A percentile compares a stretch with the other conserved stretches of the same genome.
phyloP scores from a whole-genome alignment of 2,113 vertebrate species.

The Siniperca chuatsi region DNA sequence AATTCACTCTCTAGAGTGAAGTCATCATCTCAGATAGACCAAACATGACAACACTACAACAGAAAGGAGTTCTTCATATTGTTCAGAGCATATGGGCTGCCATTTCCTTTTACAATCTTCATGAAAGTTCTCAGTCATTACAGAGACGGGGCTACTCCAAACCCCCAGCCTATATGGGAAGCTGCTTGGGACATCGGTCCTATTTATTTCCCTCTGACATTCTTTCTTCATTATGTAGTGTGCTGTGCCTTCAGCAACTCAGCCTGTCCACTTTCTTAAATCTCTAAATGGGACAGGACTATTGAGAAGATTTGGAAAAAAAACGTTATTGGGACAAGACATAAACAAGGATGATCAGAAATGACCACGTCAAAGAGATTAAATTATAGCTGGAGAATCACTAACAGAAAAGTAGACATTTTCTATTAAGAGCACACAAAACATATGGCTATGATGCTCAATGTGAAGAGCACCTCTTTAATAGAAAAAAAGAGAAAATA shows the following conservation, averaged over 20 bases:
- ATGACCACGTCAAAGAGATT: conserved; percentile 53
- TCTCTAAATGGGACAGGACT: conserved; percentile 59
- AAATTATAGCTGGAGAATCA: conserved; percentile 39
- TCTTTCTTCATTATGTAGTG: conserved; percentile 70
- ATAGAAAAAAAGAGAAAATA: conserved; percentile 30
- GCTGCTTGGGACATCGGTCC: conserved; percentile 58
- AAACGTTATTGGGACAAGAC: conserved; percentile 26
- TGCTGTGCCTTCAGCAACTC: conserved; percentile 57
- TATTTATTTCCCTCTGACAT: conserved; percentile 73
- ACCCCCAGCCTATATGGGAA: conserved; percentile 18
- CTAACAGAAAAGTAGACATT: conserved; percentile 33
- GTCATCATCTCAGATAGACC: conserved; percentile 54
- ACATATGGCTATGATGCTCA: not conserved
- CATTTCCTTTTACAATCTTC: conserved; percentile 62
- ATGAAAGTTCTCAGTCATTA: conserved; percentile 63
- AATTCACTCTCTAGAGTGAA: conserved; percentile 42
- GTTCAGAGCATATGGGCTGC: conserved; percentile 57
- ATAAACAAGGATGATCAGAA: conserved; percentile 52
- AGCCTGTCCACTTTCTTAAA: conserved; percentile 59
- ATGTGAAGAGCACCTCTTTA: conserved; percentile 1
- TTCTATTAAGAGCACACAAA: conserved; percentile 34
- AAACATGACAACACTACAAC: conserved; percentile 67
- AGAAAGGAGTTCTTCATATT: conserved; percentile 37
- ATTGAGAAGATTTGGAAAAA: conserved; percentile 37
- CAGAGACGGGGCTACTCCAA: conserved; percentile 34